Evolutionary conservation across 2,888 invertebrate species (phyloP).

Genomic region (Nineta flava): DNA sequence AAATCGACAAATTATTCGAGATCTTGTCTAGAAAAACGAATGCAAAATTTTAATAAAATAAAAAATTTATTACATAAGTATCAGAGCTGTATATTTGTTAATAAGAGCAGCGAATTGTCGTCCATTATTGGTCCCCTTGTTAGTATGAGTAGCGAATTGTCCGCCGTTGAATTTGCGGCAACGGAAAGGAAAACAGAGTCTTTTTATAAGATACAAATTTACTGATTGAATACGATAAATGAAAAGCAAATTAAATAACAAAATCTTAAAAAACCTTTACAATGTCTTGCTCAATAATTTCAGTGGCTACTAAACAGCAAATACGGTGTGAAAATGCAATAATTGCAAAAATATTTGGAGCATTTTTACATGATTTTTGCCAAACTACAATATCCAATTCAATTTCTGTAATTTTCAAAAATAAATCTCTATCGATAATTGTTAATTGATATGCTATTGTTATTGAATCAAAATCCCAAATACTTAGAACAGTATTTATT

Average conservation of each 20-base stretch:
- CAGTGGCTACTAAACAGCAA: slow-evolving; percentile 31
- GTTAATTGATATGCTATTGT: slow-evolving; percentile 35
- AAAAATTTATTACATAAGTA: too few species aligned
- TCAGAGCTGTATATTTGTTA: too few species aligned
- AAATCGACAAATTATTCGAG: slow-evolving; percentile 33
- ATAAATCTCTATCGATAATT: slow-evolving; percentile 34
- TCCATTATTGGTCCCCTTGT: too few species aligned
- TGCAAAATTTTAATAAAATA: slow-evolving; percentile 10
- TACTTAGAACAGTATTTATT: slow-evolving; percentile 26
- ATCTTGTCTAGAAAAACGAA: slow-evolving; percentile 24
- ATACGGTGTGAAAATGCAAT: slow-evolving; percentile 35
- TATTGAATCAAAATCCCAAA: slow-evolving; percentile 37
- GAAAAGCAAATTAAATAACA: too few species aligned
- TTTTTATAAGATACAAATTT: too few species aligned
- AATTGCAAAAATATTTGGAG: slow-evolving; percentile 33
- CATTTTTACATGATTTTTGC: slow-evolving; percentile 29
- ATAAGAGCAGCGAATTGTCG: too few species aligned
- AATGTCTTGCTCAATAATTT: slow-evolving; percentile 27
- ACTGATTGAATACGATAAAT: too few species aligned
- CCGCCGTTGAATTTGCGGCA: slow-evolving; percentile 4
- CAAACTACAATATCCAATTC: slow-evolving; percentile 29
- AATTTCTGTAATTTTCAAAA: slow-evolving; percentile 28
- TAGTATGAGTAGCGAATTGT: too few species aligned
- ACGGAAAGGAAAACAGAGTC: too few species aligned
- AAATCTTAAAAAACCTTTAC: slow-evolving; percentile 20